Conservation (phyloP, 2,888 invertebrate species). For the Habrosyne pyritoides region DNA sequence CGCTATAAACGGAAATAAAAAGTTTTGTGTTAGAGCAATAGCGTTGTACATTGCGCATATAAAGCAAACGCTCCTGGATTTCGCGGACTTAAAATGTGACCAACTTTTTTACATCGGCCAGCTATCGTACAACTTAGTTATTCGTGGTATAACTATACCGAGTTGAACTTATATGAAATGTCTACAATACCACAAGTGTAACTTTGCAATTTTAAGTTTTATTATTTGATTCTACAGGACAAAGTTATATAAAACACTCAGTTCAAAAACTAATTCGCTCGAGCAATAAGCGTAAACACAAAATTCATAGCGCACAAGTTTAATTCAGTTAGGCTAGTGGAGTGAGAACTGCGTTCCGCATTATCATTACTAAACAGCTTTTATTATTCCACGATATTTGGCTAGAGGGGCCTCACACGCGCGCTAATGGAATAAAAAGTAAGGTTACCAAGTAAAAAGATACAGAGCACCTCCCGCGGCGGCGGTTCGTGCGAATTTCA, state of each 20-base stretch:
- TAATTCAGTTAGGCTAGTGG: slow-evolving; percentile 73
- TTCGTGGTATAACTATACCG: neutral
- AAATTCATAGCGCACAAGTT: slow-evolving; percentile 66
- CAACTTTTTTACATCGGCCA: slow-evolving; percentile 58
- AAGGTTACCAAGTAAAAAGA: slow-evolving; percentile 83
- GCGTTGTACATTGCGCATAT: slow-evolving; percentile 76
- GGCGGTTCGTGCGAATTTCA: slow-evolving; percentile 79
- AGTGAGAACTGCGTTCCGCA: slow-evolving; percentile 69
- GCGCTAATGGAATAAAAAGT: slow-evolving; percentile 84
- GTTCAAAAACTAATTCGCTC: slow-evolving; percentile 56
- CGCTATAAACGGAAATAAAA: slow-evolving; percentile 83
- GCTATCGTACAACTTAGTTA: slow-evolving; percentile 54
- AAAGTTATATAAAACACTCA: slow-evolving; percentile 34
- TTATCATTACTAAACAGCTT: slow-evolving; percentile 82
- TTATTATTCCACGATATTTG: slow-evolving; percentile 82
- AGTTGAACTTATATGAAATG: slow-evolving; percentile 16
- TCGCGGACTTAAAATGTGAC: slow-evolving; percentile 62
- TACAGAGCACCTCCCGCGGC: slow-evolving; percentile 79
- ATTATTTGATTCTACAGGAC: neutral
- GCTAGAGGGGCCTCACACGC: slow-evolving; percentile 79
- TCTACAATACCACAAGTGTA: slow-evolving; percentile 26
- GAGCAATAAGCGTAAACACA: slow-evolving; percentile 62
- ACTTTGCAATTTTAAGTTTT: slow-evolving; percentile 24
- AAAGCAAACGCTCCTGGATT: slow-evolving; percentile 66
- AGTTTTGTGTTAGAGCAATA: slow-evolving; percentile 82